A percentile compares a stretch with the other conserved stretches of the same genome.
These are phyloP conservation scores for Cerceris ruficornis DNA, from an alignment of 2,888 invertebrate genomes.

Conservation along the genomic window DNA sequence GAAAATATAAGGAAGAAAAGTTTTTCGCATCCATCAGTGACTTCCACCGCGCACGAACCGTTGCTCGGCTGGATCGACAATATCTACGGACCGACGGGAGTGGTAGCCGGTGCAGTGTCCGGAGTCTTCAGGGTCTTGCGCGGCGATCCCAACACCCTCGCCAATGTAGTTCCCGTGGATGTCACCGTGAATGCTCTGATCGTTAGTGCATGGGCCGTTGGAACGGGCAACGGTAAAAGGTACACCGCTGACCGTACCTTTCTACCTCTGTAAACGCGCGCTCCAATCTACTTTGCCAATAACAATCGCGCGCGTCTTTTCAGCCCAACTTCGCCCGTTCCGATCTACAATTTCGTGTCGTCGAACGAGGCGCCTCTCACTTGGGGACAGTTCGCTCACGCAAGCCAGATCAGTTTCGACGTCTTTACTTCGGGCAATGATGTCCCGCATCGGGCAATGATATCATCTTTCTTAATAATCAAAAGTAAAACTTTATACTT, in stretches of 20 bases:
- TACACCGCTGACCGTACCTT: too few relatives aligned
- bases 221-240: conserved; percentile 68
- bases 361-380: conserved; percentile 90
- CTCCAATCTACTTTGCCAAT: too few relatives aligned
- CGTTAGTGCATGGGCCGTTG: conserved; percentile 85
- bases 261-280: too few relatives aligned
- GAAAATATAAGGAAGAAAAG: too few relatives aligned
- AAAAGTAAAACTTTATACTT: conserved; percentile 83
- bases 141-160: conserved; percentile 84
- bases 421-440: conserved; percentile 83
- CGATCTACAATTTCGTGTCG: conserved; percentile 94
- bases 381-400: conserved; percentile 88
- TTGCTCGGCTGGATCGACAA: conserved; percentile 90
- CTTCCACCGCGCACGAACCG: conserved; percentile 85
- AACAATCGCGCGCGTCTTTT: neutral
- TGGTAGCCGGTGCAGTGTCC: conserved; percentile 85
- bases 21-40: conserved; percentile 80
- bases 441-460: conserved; percentile 84
- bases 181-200: conserved; percentile 87
- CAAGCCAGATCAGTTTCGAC: conserved; percentile 83
- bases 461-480: conserved; percentile 84
- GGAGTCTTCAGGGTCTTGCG: conserved; percentile 87
- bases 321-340: conserved; percentile 77
- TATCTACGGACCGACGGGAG: conserved; percentile 89
- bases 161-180: conserved; percentile 91